Percentiles rank a stretch among this genome's conserved stretches.
phyloP scores from a whole-genome alignment of 2,888 invertebrate genomes.

The Hypolimnas misippus region DNA sequence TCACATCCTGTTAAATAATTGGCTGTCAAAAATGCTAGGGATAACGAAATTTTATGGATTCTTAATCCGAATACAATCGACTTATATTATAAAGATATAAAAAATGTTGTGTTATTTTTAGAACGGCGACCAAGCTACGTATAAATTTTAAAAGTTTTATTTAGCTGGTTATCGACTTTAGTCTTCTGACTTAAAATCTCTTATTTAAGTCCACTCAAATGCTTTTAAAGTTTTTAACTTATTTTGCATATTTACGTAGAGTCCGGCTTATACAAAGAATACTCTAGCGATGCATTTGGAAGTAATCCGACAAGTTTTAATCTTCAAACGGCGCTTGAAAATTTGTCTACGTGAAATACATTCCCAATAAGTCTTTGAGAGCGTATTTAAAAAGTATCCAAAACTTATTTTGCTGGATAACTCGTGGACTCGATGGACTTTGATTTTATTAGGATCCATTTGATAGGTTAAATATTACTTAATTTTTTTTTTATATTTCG shows the following conservation, averaged over 20 bases:
- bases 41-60: no score
- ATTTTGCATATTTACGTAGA: conserved; percentile 4
- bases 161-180: conserved; percentile 1
- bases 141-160: background rate
- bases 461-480: no score
- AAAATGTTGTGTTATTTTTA: background rate
- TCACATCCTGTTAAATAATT: no score
- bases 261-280: conserved; percentile 7
- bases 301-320: background rate
- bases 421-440: no score
- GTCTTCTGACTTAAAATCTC: background rate
- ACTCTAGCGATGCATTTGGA: background rate
- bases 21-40: no score
- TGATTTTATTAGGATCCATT: background rate
- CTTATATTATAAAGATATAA: no score
- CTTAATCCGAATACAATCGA: no score
- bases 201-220: conserved; percentile 10
- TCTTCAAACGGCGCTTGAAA: background rate
- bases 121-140: background rate
- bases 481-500: no score
- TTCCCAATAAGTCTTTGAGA: background rate
- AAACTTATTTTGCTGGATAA: background rate
- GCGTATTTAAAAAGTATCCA: background rate
- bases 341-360: background rate
- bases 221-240: conserved; percentile 11